Conservation (phyloP, 1,140 invertebrate genomes). For the Lucilia sericata region DNA sequence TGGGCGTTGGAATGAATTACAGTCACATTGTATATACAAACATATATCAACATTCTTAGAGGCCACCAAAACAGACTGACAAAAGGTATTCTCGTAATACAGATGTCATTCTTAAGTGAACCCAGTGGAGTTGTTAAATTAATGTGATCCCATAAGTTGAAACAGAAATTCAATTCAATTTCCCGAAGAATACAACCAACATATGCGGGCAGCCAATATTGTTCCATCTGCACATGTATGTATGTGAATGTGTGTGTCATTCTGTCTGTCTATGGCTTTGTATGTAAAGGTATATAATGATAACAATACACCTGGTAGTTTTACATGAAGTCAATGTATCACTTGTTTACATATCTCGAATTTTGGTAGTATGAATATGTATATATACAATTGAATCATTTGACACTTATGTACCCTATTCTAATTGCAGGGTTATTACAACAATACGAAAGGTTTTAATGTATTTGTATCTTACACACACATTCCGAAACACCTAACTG, state of each 20-base stretch:
- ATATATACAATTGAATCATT: too few species aligned
- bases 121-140: conserved; percentile 33
- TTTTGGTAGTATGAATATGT: too few species aligned
- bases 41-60: background rate
- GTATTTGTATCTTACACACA: too few species aligned
- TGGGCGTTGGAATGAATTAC: background rate
- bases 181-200: background rate
- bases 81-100: conserved; percentile 32
- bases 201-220: conserved; percentile 29
- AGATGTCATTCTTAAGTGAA: conserved; percentile 20
- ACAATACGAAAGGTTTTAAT: too few species aligned
- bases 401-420: too few species aligned
- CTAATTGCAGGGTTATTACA: too few species aligned
- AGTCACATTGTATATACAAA: background rate
- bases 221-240: background rate
- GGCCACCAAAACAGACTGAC: background rate
- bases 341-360: too few species aligned
- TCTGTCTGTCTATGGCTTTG: background rate
- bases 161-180: conserved; percentile 39
- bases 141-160: conserved; percentile 41
- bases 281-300: background rate
- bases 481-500: too few species aligned
- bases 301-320: too few species aligned
- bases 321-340: too few species aligned
- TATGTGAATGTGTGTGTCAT: background rate